A percentile compares a stretch with the other conserved stretches of the same genome.
Evolutionary conservation across 2,888 invertebrate species (phyloP).

Genomic region (Meteorus cinctellus): DNA sequence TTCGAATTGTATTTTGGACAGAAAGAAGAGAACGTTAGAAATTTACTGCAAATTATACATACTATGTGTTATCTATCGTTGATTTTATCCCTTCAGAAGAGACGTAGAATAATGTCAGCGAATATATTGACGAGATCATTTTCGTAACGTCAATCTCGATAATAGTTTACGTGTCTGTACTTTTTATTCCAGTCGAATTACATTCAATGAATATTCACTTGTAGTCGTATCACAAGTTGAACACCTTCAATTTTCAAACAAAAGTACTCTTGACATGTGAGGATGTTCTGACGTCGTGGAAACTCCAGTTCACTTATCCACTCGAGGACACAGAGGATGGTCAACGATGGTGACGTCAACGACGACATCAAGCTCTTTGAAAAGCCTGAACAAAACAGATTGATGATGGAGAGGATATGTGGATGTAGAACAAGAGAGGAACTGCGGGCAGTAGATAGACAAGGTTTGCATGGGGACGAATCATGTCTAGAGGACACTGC

Average conservation of each 20-base stretch:
- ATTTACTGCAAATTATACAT: no score
- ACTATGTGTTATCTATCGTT: no score
- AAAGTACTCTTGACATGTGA: background rate
- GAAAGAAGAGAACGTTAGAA: no score
- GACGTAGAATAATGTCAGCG: no score
- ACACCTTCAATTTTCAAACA: background rate
- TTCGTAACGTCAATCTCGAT: no score
- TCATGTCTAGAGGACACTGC: conserved; percentile 13
- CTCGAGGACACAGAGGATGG: background rate
- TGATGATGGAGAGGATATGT: background rate
- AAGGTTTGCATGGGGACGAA: background rate
- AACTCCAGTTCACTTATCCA: conserved; percentile 16
- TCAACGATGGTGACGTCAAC: background rate
- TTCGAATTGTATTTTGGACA: no score
- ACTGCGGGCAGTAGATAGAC: conserved; percentile 6
- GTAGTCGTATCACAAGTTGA: background rate
- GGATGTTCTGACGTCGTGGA: background rate
- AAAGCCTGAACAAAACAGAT: conserved; percentile 3
- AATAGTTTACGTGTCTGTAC: no score
- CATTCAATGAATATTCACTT: background rate
- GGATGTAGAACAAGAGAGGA: background rate
- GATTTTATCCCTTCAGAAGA: no score
- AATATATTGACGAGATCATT: no score
- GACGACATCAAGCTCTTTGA: conserved; percentile 4
- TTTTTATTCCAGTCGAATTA: background rate